Conservation (phyloP, 92 coral and sea anemone species). For the Ricordea florida region DNA sequence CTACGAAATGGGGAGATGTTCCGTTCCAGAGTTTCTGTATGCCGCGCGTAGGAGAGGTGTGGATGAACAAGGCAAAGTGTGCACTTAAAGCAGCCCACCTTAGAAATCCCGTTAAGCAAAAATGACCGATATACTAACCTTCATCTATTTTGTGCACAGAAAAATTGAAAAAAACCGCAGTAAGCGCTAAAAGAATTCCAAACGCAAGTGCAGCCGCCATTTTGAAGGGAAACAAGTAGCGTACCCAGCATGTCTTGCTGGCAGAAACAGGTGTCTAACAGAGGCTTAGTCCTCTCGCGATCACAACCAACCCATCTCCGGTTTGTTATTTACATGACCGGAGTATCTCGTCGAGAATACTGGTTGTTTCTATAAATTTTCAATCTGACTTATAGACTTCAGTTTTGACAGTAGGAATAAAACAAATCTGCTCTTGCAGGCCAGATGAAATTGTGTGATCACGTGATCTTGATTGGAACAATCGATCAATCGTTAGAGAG, state of each 20-base stretch:
- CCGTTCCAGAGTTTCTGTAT: too few species aligned
- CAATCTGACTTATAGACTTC: too few species aligned
- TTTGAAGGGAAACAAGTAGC: background rate
- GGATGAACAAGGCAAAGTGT: too few species aligned
- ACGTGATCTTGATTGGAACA: slow-evolving; percentile 38
- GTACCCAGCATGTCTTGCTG: slow-evolving; percentile 37
- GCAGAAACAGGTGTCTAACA: slow-evolving; percentile 39
- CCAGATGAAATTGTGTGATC: background rate
- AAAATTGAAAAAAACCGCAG: slow-evolving; percentile 67
- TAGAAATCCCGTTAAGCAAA: too few species aligned
- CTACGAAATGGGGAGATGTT: too few species aligned
- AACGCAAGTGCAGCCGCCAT: slow-evolving; percentile 72
- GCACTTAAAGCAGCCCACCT: too few species aligned
- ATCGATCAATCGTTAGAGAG: slow-evolving; percentile 49
- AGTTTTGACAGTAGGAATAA: background rate
- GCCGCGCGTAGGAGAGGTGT: too few species aligned
- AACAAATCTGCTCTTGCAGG: background rate
- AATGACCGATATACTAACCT: slow-evolving; percentile 50
- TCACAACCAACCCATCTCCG: background rate
- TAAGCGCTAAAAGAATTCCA: slow-evolving; percentile 26
- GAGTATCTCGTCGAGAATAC: too few species aligned
- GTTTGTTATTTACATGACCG: too few species aligned
- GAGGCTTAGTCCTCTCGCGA: background rate
- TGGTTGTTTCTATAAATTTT: too few species aligned
- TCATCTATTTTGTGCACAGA: slow-evolving; percentile 89